phyloP scores from a whole-genome alignment of 2,797 vertebrate genomes.

The Gymnoscopelus microlampas region DNA sequence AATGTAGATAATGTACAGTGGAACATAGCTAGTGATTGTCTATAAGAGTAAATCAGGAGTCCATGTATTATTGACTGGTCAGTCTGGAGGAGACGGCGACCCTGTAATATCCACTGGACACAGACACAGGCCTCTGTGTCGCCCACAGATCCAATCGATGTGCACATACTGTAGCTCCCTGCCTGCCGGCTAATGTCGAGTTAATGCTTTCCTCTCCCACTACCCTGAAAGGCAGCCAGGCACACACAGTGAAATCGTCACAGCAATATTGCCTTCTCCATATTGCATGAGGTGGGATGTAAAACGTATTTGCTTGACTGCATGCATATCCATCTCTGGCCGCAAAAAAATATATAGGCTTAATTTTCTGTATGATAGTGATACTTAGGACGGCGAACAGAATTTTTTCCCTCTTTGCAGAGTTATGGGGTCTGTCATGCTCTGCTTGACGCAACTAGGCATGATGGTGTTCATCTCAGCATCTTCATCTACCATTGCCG shows the following conservation, averaged over 20 bases:
- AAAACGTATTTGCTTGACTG: constrained; percentile 55
- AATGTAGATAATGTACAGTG: background rate
- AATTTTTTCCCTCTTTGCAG: constrained; percentile 16
- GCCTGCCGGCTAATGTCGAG: constrained; percentile 66
- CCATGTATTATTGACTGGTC: constrained; percentile 27
- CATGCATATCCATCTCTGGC: constrained; percentile 4
- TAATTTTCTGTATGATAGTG: constrained; percentile 20
- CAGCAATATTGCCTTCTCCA: constrained; percentile 62
- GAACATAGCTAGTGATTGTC: background rate
- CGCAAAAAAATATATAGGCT: background rate
- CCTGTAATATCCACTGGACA: constrained; percentile 47
- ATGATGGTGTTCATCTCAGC: constrained; percentile 17
- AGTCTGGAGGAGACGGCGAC: constrained; percentile 19
- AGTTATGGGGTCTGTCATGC: constrained; percentile 16
- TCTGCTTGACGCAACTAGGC: constrained; percentile 6
- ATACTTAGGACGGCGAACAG: constrained; percentile 20
- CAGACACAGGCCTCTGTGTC: constrained; percentile 45
- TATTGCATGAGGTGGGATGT: constrained; percentile 69
- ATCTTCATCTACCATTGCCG: constrained; percentile 6
- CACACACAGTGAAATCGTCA: constrained; percentile 51
- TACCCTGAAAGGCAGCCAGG: constrained; percentile 48
- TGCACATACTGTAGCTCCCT: constrained; percentile 44
- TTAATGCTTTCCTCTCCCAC: constrained; percentile 55
- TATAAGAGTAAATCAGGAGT: constrained; percentile 28
- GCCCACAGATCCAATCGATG: constrained; percentile 62